Percentiles rank a stretch among this genome's conserved stretches.
Conservation (phyloP, 2,888 invertebrate genomes). For the Halictus quadricinctus region DNA sequence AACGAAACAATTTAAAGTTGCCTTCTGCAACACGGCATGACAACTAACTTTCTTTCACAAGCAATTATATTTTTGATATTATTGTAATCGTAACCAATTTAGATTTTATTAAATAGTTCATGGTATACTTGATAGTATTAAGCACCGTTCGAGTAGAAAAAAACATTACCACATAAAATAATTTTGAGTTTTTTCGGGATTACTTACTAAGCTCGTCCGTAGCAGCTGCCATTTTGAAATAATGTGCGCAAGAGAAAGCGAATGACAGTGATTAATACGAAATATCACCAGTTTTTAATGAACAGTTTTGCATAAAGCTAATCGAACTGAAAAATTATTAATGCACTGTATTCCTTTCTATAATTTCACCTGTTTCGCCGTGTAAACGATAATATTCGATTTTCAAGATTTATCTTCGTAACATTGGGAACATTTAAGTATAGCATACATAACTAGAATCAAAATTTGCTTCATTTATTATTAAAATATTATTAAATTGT, state of each 20-base stretch:
- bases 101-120: neutral
- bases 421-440: slow-evolving; percentile 4
- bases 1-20: slow-evolving; percentile 42
- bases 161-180: slow-evolving; percentile 10
- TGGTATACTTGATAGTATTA: slow-evolving; percentile 16
- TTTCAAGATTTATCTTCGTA: neutral
- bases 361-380: neutral
- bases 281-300: slow-evolving; percentile 34
- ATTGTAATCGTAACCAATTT: slow-evolving; percentile 38
- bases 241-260: slow-evolving; percentile 63
- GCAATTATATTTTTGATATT: slow-evolving; percentile 34
- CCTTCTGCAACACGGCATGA: slow-evolving; percentile 72
- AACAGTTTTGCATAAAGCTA: neutral
- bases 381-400: neutral
- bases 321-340: neutral
- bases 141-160: neutral
- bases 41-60: slow-evolving; percentile 71
- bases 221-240: slow-evolving; percentile 80
- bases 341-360: neutral
- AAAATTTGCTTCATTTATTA: slow-evolving; percentile 12
- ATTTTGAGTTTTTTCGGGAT: slow-evolving; percentile 56
- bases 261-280: slow-evolving; percentile 42
- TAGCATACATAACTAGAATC: neutral
- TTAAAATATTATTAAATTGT: neutral
- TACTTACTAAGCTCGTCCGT: slow-evolving; percentile 80